These are phyloP conservation scores for Lindbergichthys nudifrons DNA, from an alignment of 2,797 vertebrate genomes.

Conservation along the genomic window DNA sequence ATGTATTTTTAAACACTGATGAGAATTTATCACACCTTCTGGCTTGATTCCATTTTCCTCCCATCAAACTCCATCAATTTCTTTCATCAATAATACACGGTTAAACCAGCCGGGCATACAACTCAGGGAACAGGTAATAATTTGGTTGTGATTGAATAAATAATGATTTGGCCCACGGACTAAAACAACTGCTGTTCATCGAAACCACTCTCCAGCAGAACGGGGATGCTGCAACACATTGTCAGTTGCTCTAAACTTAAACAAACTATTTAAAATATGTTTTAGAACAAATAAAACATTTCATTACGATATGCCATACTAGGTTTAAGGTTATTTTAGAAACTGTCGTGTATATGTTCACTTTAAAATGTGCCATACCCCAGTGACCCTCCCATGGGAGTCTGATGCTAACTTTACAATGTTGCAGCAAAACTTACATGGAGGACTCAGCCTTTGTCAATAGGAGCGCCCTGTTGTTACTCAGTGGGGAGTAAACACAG, in stretches of 20 bases:
- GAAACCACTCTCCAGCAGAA: conserved; percentile 33
- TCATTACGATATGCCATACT: background rate
- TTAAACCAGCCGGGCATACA: conserved; percentile 41
- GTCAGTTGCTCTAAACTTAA: background rate
- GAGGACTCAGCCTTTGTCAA: conserved; percentile 38
- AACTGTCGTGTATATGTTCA: background rate
- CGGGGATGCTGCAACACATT: conserved; percentile 8
- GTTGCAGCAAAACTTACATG: conserved; percentile 16
- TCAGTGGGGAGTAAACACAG: conserved; percentile 36
- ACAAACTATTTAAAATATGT: too few species aligned
- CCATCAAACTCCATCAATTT: conserved; percentile 16
- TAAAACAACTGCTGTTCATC: conserved; percentile 48
- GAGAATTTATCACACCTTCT: conserved; percentile 32
- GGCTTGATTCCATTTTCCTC: conserved; percentile 28
- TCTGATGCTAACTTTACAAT: conserved; percentile 31
- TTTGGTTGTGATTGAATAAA: conserved; percentile 50
- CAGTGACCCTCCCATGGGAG: background rate
- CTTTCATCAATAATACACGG: conserved; percentile 37
- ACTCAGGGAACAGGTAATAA: conserved; percentile 28
- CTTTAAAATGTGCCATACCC: background rate
- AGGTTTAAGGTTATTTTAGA: background rate
- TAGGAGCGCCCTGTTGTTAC: conserved; percentile 36
- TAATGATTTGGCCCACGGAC: conserved; percentile 37
- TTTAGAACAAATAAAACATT: background rate
- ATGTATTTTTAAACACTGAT: conserved; percentile 11